phyloP scores from a whole-genome alignment of 2,113 vertebrate genomes.

The Corydoras maculifer region DNA sequence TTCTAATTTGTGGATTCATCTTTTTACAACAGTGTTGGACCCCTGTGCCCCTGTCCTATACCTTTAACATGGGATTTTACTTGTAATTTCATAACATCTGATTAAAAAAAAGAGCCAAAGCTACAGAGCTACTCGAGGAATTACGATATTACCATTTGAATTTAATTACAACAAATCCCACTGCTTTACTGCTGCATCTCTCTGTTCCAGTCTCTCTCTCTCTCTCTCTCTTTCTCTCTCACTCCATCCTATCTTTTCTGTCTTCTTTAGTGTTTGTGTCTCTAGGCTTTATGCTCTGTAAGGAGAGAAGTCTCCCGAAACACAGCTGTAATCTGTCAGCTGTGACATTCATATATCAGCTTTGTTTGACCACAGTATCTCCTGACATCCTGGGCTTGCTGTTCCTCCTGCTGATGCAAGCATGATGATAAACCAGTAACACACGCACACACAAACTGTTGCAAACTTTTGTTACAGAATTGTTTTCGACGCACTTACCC shows the following conservation, averaged over 20 bases:
- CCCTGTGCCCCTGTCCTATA: no score
- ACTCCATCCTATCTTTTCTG: background rate
- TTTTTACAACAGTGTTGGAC: no score
- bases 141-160: no score
- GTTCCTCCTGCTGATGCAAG: constrained; percentile 35
- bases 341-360: background rate
- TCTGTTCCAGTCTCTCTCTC: constrained; percentile 4
- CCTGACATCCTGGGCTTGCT: background rate
- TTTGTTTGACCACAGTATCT: constrained; percentile 12
- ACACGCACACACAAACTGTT: background rate
- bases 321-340: background rate
- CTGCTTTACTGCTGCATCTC: constrained; percentile 18
- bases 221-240: constrained; percentile 9
- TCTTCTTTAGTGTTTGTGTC: background rate
- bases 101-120: no score
- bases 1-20: no score
- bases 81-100: no score
- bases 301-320: background rate
- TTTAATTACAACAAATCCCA: no score
- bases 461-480: background rate
- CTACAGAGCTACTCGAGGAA: no score
- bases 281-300: constrained; percentile 1
- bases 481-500: no score
- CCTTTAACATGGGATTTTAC: no score
- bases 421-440: constrained; percentile 22